Conservation (phyloP, 2,113 vertebrate species). For the Hyperopisus bebe region DNA sequence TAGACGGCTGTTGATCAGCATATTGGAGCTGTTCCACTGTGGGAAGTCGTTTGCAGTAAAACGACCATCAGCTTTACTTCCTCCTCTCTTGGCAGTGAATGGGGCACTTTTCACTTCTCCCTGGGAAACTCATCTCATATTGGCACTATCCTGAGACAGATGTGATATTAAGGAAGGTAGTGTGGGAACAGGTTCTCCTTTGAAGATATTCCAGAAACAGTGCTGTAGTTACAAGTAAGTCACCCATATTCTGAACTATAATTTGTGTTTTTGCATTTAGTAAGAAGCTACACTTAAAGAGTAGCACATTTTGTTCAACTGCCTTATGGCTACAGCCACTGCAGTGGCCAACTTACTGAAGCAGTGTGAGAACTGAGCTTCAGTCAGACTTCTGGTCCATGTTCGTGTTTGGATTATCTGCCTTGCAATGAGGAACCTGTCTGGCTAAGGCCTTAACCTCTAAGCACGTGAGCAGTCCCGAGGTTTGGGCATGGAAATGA, state of each 20-base stretch:
- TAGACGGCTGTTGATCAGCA: background rate
- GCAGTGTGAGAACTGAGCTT: background rate
- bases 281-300: background rate
- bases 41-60: background rate
- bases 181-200: background rate
- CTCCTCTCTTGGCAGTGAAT: background rate
- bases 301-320: background rate
- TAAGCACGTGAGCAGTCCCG: background rate
- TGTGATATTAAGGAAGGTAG: background rate
- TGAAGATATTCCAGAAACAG: background rate
- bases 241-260: background rate
- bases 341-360: background rate
- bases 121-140: background rate
- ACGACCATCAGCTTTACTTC: background rate
- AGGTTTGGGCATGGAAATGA: background rate
- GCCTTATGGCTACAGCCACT: background rate
- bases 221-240: background rate
- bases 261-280: background rate
- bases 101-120: background rate
- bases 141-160: background rate
- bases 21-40: background rate
- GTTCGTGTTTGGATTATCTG: background rate
- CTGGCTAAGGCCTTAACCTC: background rate
- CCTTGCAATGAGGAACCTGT: background rate
- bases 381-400: background rate